phyloP scores from a whole-genome alignment of 2,888 invertebrate species.

The Lepidocyrtinus sp. region DNA sequence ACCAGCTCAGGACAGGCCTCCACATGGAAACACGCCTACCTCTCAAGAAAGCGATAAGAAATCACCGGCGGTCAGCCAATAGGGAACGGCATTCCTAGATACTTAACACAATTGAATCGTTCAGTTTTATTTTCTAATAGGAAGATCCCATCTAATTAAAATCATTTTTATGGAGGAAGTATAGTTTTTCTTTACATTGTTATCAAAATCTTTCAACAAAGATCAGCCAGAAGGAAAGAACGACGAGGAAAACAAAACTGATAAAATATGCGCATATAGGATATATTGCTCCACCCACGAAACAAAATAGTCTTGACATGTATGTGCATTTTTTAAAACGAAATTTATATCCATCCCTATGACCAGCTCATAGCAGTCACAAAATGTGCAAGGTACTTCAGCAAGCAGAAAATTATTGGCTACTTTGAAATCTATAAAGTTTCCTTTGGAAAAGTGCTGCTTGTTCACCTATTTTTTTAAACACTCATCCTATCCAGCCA shows the following conservation, averaged over 20 bases:
- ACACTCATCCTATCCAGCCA: neutral
- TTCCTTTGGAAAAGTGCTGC: neutral
- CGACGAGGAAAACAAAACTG: conserved; percentile 14
- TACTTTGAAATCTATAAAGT: neutral
- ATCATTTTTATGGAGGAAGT: conserved; percentile 24
- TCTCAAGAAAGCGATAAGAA: conserved; percentile 86
- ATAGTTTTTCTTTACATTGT: neutral
- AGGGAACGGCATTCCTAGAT: conserved; percentile 65
- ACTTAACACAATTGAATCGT: conserved; percentile 36
- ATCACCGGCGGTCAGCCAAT: conserved; percentile 87
- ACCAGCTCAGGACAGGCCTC: conserved; percentile 72
- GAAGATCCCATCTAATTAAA: conserved; percentile 15
- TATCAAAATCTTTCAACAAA: neutral
- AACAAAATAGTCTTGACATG: neutral
- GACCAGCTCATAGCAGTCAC: neutral
- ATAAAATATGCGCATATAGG: conserved; percentile 27
- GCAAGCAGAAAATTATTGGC: neutral
- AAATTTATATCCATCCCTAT: neutral
- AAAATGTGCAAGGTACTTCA: conserved; percentile 3
- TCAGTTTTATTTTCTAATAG: conserved; percentile 24
- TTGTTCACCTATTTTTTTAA: conserved; percentile 14
- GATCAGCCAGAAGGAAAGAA: too few relatives aligned
- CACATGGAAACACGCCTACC: conserved; percentile 75
- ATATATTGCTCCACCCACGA: neutral
- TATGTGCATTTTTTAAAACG: neutral